Evolutionary conservation across 2,113 vertebrate species (phyloP).

Genomic region (Rousettus leschenaultii): DNA sequence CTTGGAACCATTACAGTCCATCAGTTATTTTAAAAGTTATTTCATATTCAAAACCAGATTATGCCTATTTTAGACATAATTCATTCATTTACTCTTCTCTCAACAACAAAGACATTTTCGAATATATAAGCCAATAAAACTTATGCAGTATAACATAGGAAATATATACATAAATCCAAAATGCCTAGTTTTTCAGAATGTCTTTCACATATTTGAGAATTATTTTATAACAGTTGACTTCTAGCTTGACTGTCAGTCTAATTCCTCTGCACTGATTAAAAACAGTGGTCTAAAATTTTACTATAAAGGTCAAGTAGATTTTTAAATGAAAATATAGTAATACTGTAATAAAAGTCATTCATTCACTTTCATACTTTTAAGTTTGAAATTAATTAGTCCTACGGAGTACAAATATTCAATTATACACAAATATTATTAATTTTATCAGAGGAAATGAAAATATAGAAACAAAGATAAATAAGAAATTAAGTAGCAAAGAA

Average conservation of each 20-base stretch:
- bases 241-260: neutral
- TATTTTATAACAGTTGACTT: neutral
- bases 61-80: neutral
- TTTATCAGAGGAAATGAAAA: conserved; percentile 43
- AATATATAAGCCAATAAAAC: neutral
- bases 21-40: conserved; percentile 4
- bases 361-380: conserved; percentile 29
- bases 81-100: neutral
- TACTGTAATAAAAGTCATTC: neutral
- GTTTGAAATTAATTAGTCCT: conserved; percentile 48
- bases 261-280: neutral
- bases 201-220: neutral
- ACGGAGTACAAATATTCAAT: neutral
- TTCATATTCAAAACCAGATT: neutral
- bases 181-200: neutral
- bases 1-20: neutral
- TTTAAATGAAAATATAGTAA: neutral
- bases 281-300: neutral
- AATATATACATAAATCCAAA: neutral
- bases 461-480: conserved; percentile 12
- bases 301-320: neutral
- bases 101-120: neutral
- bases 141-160: neutral
- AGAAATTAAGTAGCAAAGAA: neutral
- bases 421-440: neutral